Evolutionary conservation across 2,888 invertebrate genomes (phyloP), one percentile per base, ranked within the genome.

Genomic region (Agrotis segetum): DNA sequence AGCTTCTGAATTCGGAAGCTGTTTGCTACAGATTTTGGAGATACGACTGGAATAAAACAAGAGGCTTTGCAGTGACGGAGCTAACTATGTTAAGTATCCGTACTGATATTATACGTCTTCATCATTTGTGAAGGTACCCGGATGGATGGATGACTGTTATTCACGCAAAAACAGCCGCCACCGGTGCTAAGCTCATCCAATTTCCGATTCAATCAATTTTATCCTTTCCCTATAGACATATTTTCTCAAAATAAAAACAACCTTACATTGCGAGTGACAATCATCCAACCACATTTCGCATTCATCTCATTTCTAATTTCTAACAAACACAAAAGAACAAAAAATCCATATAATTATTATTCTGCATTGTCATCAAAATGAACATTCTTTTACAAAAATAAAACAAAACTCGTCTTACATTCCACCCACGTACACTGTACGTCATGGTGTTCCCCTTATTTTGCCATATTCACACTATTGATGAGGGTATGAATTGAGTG

Each of bases 391-490:
- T 24, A 68, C 49, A 64, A 66, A 63, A 53, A 71, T 58, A 61
- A 66, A 70, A 76, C 29, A 76, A 68, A 78, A 65, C 19, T 52
- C 21, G 13, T 24, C 21, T 19, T 19, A 56, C 11, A 81, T 81
- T 76, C 81, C 1, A 6, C 34, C 3, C 83, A 82, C 82, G 83
- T 77, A 40, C 65, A 14, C 2, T 11, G 81, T 78, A 29, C 68
- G 9, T 17, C 9, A 46, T 71, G 68, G 66, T 67, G 70, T 75
- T 61, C 62, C 34, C 44, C 62, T 72, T 82, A 80, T 75, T 80
- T 19, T 49, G 53, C 64, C 61, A 59, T 76, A 68, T 81, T 56
- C 56, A 60, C 76, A 59, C 65, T 71, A 82, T 79, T 77, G 77
- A 82, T 52, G 60, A 79, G 70, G 79, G 81, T 64, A 17, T 52